Base-by-base conservation (phyloP, 2,113 vertebrate genomes). In the Columba livia region DNA sequence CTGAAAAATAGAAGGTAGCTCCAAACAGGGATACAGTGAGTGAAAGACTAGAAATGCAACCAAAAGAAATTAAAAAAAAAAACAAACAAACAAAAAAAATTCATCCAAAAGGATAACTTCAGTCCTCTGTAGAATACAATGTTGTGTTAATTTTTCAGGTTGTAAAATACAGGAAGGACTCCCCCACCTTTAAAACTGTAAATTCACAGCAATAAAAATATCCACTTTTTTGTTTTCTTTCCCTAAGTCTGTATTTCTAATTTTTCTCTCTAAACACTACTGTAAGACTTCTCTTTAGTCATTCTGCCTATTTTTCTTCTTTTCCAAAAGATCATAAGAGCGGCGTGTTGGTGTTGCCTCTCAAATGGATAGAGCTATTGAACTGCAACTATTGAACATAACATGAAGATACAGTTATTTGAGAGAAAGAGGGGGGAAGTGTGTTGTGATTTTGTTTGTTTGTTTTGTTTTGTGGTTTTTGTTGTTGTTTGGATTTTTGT, bases 121-220 rank as follows among this genome's bases (percentile, higher is more conserved):
- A 12, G 7, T 65, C 5, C 18, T 44, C n/a, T 36, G 4, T 26
- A 64, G n/a, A 67, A 54, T 31, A 12, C 0, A 1, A 56, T 0
- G 0, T 1, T 12, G 1, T 66, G 17, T n/a, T 79, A 25, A 13
- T 57, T 83, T 88, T 80, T 89, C 32, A 71, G 8, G 23, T 47
- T 66, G 11, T 12, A 80, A 92, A 86, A 64, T 53, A 42, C 0
- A 38, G 29, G 42, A 62, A 40, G 42, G 11, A 51, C 17, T 0
- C 2, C 3, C 12, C 17, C 25, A 29, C 7, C 2, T 70, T 56
- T 42, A 51, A 53, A 77, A 54, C 4, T 36, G 10, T 57, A 42
- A 65, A 42, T 67, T 86, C 32, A 50, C 23, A n/a, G n/a, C 42
- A 86, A 31, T 2, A 65, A 70, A 40, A 48, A 71, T 51, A 85